Evolutionary conservation across 2,113 vertebrate genomes (phyloP).

Genomic region (Barnardius zonarius): DNA sequence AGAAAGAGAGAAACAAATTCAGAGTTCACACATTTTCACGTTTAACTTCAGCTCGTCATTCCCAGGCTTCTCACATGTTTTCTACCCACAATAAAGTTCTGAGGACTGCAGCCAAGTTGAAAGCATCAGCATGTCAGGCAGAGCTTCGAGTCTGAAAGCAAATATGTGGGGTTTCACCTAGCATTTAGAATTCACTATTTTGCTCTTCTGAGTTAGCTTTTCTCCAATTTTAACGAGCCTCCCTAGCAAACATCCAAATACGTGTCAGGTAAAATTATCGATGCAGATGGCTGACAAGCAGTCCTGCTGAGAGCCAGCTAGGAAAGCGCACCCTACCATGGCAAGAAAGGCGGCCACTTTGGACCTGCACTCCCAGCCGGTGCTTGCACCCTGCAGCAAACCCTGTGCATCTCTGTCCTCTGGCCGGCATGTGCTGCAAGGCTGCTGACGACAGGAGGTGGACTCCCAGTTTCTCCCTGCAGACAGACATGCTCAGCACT

Average conservation of each 20-base stretch:
- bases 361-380: accelerated
- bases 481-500: accelerated
- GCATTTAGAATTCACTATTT: not conserved
- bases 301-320: not conserved
- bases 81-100: not conserved
- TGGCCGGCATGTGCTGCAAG: accelerated
- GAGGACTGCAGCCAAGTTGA: not conserved
- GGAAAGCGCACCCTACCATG: accelerated
- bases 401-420: not conserved
- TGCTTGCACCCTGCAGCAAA: not conserved
- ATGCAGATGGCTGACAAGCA: not conserved
- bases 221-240: not conserved
- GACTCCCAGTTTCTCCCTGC: not conserved
- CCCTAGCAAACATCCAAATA: not conserved
- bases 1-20: slow-evolving; percentile 1
- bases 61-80: not conserved
- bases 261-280: not conserved
- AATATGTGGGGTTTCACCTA: not conserved
- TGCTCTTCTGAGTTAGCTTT: not conserved
- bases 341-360: not conserved
- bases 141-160: not conserved
- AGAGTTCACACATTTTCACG: not conserved
- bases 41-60: not conserved
- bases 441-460: not conserved
- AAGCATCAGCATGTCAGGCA: not conserved